Evolutionary conservation across 1,140 invertebrate genomes (phyloP), one percentile per base, ranked within the genome.

Genomic region (Drosophila micromelanica): DNA sequence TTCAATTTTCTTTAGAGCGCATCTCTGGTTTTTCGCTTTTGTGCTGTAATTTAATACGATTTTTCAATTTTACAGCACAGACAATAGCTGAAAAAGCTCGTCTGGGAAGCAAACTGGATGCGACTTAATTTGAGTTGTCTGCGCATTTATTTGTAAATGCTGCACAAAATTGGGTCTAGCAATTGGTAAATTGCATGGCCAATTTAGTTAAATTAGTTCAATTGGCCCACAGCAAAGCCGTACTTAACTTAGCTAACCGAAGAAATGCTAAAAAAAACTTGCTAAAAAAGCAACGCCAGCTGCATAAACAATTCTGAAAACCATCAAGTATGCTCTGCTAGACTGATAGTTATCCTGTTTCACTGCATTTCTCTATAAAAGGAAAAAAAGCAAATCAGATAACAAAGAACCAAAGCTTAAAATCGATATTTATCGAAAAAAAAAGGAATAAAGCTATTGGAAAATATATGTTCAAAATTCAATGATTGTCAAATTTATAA

Each of bases 21-120:
- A 35, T 57, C 49, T 48, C 20, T 49, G 49, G 69, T 49, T 32
- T 54, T 67, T 52, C 51, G 13, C 30, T 54, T 65, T 80, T 74
- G 76, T 76, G 46, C 61, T 65, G 81, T 86, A 86, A 86, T 89
- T 89, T 57, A 80, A 84, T 84, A 89, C 70, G 74, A 89, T 90
- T 89, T 89, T 90, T 84, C 84, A 89, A 80, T 84, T 67, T 82
- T 63, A 13, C 60, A 73, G 57, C 17, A 40, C 9, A 23, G 1
- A 52, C 17, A 76, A 63, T 56, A 51, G 54, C 70, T 60, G 54
- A 27, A 27, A 57, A 56, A 56, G 54, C 38, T 56, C 9, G n/a
- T 40, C 52, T 43, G 37, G 23, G 30, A 12, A 48, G 52, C 55
- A 68, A 68, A 11, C 42, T 43, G 30, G 27, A 30, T 27, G 2